Conservation (phyloP, 2,113 vertebrate genomes). For the Heterotis niloticus region DNA sequence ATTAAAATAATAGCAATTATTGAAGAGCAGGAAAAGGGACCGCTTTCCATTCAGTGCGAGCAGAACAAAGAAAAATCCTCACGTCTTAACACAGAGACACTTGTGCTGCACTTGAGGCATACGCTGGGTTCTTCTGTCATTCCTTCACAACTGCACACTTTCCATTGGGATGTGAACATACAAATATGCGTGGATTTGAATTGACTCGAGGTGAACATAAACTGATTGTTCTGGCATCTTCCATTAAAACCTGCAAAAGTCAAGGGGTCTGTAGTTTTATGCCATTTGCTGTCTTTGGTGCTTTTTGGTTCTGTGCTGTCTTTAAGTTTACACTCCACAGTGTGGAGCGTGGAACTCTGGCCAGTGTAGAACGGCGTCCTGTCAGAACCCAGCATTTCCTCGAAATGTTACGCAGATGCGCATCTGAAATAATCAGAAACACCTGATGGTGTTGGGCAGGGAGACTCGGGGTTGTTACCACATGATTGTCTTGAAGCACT, state of each 20-base stretch:
- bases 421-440: conserved; percentile 94
- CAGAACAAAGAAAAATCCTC: conserved; percentile 35
- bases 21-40: conserved; percentile 70
- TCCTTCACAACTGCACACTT: no score
- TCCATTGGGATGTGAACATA: background rate
- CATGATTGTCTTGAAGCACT: conserved; percentile 75
- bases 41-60: conserved; percentile 30
- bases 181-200: background rate
- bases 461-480: conserved; percentile 90
- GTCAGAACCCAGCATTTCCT: conserved; percentile 92
- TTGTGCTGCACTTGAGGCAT: no score
- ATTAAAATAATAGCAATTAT: conserved; percentile 87
- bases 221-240: background rate
- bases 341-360: conserved; percentile 78
- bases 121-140: no score
- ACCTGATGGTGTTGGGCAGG: conserved; percentile 73
- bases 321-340: conserved; percentile 66
- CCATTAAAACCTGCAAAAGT: conserved; percentile 49
- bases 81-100: background rate
- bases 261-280: conserved; percentile 51
- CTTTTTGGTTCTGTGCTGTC: conserved; percentile 34
- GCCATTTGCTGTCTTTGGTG: background rate
- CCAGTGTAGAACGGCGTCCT: conserved; percentile 83
- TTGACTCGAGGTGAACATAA: background rate
- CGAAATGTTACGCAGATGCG: conserved; percentile 91